These are phyloP conservation scores for Rhineura floridana DNA, from an alignment of 2,113 vertebrate species.

Conservation along the genomic window DNA sequence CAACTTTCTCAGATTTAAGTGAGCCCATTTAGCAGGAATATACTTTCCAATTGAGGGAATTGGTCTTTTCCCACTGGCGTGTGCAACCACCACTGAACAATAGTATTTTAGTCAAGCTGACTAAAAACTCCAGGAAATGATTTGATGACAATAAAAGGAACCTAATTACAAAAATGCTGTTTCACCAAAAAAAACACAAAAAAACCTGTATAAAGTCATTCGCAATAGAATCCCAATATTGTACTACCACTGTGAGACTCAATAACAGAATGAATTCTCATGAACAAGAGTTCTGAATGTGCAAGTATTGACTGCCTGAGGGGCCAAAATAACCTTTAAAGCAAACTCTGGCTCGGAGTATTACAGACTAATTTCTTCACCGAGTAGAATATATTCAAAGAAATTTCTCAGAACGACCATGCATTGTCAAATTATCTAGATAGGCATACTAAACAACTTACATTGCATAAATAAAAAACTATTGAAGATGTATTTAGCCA, in stretches of 20 bases:
- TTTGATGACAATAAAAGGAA: neutral
- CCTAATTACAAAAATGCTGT: fast-evolving
- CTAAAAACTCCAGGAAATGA: neutral
- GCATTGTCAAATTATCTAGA: neutral
- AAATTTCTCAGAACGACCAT: neutral
- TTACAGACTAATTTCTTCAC: neutral
- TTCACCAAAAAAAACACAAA: slow-evolving; percentile 19
- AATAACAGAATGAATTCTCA: neutral
- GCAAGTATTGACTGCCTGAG: neutral
- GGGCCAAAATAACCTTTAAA: neutral
- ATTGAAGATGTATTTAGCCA: too few relatives aligned
- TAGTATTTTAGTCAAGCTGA: neutral
- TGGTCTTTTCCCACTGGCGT: neutral
- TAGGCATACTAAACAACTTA: neutral
- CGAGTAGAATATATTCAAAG: neutral
- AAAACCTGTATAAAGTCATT: slow-evolving; percentile 1
- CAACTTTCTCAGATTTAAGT: neutral
- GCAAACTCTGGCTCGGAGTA: neutral
- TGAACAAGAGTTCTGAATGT: neutral
- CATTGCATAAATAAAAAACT: neutral
- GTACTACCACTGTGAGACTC: neutral
- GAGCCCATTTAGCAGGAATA: neutral
- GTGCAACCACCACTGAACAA: too few relatives aligned
- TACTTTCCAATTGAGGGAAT: neutral
- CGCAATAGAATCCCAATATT: neutral